Evolutionary conservation across 1,140 invertebrate species (phyloP).

Genomic region (Metopolophium dirhodum): DNA sequence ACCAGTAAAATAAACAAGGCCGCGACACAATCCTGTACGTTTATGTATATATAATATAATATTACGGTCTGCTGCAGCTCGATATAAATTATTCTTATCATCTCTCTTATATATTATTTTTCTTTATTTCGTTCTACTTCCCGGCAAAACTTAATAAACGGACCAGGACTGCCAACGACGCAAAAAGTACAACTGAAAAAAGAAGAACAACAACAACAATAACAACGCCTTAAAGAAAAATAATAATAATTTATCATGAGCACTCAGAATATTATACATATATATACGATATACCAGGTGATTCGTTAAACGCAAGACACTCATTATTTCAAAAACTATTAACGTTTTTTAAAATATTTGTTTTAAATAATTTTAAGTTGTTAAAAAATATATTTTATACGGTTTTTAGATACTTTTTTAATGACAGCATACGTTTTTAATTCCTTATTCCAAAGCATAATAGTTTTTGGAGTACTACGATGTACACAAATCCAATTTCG

Average conservation of each 20-base stretch:
- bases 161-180: background rate
- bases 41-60: background rate
- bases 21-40: constrained; percentile 9
- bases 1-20: constrained; percentile 48
- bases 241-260: background rate
- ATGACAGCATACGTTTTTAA: no score
- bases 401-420: background rate
- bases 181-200: background rate
- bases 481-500: background rate
- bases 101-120: constrained; percentile 6
- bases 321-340: background rate
- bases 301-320: background rate
- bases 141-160: constrained; percentile 9
- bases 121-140: background rate
- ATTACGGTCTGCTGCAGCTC: constrained; percentile 3
- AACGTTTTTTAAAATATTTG: background rate
- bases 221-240: background rate
- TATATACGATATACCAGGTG: background rate
- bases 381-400: no score
- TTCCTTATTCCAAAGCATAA: no score
- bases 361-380: no score
- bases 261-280: background rate
- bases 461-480: no score
- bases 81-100: constrained; percentile 54
- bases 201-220: background rate